Evolutionary conservation across 2,113 vertebrate genomes (phyloP).

Genomic region (Rhabdornis inornatus): DNA sequence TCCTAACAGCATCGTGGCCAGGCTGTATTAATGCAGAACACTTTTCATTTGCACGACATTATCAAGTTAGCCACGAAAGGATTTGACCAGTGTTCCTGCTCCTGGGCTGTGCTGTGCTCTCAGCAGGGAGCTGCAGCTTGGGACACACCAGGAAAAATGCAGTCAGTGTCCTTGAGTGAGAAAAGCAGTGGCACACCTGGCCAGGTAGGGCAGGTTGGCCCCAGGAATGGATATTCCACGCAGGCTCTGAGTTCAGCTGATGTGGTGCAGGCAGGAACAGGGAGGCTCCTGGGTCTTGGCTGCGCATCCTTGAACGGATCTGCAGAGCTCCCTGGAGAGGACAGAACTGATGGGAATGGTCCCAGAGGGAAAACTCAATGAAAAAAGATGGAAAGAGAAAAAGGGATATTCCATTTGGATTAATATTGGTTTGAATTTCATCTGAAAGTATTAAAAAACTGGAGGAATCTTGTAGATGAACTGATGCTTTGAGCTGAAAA

Average conservation of each 20-base stretch:
- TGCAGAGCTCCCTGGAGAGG: not conserved
- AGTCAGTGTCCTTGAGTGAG: accelerated
- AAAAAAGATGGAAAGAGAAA: not conserved
- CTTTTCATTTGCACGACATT: not conserved
- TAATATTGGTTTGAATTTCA: slow-evolving; percentile 16
- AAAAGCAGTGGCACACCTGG: not conserved
- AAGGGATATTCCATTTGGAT: not conserved
- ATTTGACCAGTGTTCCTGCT: not conserved
- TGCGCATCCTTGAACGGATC: not conserved
- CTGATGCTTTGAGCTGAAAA: slow-evolving; percentile 16
- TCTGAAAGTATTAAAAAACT: not conserved
- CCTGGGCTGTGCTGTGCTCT: not conserved
- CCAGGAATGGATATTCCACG: not conserved
- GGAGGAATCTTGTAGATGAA: not conserved
- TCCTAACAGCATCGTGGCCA: not conserved
- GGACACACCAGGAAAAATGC: not conserved
- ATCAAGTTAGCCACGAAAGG: not conserved
- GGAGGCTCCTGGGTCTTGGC: not conserved
- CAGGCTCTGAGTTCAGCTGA: not conserved
- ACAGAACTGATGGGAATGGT: not conserved
- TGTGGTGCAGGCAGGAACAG: not conserved
- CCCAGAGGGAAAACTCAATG: not conserved
- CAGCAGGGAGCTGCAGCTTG: not conserved
- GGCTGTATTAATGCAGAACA: not conserved
- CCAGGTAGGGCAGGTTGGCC: not conserved